Evolutionary conservation across 2,113 vertebrate species (phyloP).

Genomic region (Phyllostomus hastatus): DNA sequence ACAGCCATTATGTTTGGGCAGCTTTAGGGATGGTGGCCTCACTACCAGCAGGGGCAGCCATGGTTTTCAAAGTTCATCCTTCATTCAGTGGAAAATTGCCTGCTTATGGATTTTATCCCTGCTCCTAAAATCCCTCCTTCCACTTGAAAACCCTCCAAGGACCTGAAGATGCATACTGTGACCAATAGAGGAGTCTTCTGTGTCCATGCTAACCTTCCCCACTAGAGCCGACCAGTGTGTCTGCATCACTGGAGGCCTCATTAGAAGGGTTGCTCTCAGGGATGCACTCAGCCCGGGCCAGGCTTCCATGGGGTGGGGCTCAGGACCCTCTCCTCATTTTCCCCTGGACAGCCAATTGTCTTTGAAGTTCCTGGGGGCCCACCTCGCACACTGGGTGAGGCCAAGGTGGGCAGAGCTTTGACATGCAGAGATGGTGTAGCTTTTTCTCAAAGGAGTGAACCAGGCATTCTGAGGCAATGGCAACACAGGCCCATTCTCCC

Average conservation of each 20-base stretch:
- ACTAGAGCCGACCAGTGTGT: neutral
- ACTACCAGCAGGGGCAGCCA: too few relatives aligned
- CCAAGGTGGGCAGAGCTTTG: neutral
- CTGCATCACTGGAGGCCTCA: neutral
- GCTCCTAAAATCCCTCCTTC: neutral
- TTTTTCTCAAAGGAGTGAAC: neutral
- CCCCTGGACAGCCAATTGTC: neutral
- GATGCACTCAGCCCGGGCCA: neutral
- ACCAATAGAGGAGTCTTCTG: neutral
- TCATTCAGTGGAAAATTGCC: neutral
- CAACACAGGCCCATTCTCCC: neutral
- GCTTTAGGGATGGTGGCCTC: neutral
- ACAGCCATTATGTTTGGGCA: neutral
- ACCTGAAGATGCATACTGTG: neutral
- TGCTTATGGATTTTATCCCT: neutral
- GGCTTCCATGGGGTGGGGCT: neutral
- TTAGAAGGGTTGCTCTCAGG: neutral
- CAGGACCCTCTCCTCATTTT: neutral
- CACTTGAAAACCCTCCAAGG: neutral
- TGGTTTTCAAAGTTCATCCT: neutral
- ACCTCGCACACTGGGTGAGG: too few relatives aligned
- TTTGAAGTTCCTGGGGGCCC: neutral
- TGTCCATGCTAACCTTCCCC: neutral
- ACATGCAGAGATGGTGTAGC: neutral
- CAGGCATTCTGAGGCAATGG: neutral